phyloP scores from a whole-genome alignment of 1,140 invertebrate species.

The Trachelipus rathkii region DNA sequence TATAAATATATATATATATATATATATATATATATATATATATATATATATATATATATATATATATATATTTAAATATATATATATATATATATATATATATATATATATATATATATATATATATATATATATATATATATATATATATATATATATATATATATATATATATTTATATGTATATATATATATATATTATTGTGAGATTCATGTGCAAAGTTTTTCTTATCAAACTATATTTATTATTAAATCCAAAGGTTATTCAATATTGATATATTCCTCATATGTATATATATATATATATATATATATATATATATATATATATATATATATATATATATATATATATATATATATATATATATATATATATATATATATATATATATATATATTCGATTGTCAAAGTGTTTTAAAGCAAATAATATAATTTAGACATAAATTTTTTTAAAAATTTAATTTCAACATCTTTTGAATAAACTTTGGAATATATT shows the following conservation, averaged over 20 bases:
- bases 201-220: too few species aligned
- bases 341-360: slow-evolving; percentile 8
- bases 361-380: slow-evolving; percentile 16
- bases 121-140: slow-evolving; percentile 13
- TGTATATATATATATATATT: neutral
- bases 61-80: neutral
- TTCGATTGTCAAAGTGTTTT: too few species aligned
- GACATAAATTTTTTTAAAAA: too few species aligned
- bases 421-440: too few species aligned
- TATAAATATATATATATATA: neutral
- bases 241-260: too few species aligned
- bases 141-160: slow-evolving; percentile 13
- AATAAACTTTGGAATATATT: too few species aligned
- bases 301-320: slow-evolving; percentile 13
- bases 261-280: too few species aligned
- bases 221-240: too few species aligned
- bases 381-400: slow-evolving; percentile 23
- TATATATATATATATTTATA: slow-evolving; percentile 6
- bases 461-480: too few species aligned
- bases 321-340: slow-evolving; percentile 15
- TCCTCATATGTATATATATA: slow-evolving; percentile 4
- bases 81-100: slow-evolving; percentile 9
- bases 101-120: slow-evolving; percentile 8
- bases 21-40: neutral
- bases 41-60: slow-evolving; percentile 15